phyloP scores from a whole-genome alignment of 2,797 vertebrate genomes.

The Molossus molossus region DNA sequence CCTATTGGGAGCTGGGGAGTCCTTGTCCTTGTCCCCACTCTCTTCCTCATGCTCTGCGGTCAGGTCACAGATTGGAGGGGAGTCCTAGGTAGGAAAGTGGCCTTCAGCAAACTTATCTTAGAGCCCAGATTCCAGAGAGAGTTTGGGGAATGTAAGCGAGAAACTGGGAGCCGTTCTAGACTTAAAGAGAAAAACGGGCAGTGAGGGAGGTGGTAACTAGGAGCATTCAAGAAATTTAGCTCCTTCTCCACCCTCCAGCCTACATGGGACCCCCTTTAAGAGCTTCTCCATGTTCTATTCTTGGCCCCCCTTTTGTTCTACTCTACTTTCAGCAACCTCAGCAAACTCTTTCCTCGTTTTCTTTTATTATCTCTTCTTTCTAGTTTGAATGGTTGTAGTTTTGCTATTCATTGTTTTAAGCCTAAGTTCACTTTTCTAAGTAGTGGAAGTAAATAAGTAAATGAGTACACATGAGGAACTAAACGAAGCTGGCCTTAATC shows the following conservation, averaged over 20 bases:
- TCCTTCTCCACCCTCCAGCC: background rate
- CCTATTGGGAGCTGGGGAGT: background rate
- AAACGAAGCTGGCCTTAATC: background rate
- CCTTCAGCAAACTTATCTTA: background rate
- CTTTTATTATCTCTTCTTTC: background rate
- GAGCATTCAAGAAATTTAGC: background rate
- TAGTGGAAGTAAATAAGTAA: background rate
- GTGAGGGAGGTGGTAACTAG: background rate
- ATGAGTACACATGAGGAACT: background rate
- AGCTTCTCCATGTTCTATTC: background rate
- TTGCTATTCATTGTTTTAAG: background rate
- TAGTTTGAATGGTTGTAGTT: background rate
- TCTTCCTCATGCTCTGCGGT: background rate
- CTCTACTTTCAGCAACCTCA: background rate
- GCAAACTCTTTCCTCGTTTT: background rate
- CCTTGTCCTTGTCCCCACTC: background rate
- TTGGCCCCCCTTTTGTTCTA: background rate
- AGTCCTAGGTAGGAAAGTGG: background rate
- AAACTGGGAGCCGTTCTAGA: background rate
- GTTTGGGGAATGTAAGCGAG: background rate
- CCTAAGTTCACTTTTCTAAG: conserved; percentile 1
- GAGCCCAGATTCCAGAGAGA: background rate
- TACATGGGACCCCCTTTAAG: background rate
- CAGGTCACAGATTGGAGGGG: background rate
- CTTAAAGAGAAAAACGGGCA: background rate